phyloP scores from a whole-genome alignment of 2,888 invertebrate species.

The Leptinotarsa haldemani region DNA sequence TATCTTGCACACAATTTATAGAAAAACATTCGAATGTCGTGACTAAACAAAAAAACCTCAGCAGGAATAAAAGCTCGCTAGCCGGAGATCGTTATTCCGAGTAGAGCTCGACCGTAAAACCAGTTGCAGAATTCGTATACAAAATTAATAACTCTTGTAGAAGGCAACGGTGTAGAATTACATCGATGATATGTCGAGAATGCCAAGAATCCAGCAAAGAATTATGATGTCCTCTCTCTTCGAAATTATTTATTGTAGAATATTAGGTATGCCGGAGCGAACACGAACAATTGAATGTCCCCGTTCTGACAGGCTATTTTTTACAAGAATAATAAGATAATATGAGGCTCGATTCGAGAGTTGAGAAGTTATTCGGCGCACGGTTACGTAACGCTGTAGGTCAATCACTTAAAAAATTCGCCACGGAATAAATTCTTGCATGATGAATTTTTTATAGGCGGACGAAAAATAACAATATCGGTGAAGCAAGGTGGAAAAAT shows the following conservation, averaged over 20 bases:
- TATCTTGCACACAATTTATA: not conserved
- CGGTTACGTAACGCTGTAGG: conserved; percentile 17
- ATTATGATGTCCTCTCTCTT: conserved; percentile 40
- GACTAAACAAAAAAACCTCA: not conserved
- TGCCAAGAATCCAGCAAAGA: conserved; percentile 50
- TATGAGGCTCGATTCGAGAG: conserved; percentile 9
- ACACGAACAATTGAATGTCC: conserved; percentile 37
- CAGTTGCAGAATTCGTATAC: conserved; percentile 61
- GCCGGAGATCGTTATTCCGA: not conserved
- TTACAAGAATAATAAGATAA: conserved; percentile 23
- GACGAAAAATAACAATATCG: not conserved
- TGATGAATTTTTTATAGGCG: conserved; percentile 16
- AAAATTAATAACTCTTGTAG: conserved; percentile 60
- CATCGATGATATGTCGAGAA: conserved; percentile 54
- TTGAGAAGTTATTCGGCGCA: not conserved
- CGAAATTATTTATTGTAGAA: conserved; percentile 37
- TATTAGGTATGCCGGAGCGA: conserved; percentile 35
- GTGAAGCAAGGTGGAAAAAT: not conserved
- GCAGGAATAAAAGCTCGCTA: conserved; percentile 5
- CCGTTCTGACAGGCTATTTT: conserved; percentile 16
- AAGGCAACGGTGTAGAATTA: conserved; percentile 57
- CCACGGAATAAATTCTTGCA: conserved; percentile 12
- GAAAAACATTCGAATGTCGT: not conserved
- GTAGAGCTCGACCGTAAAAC: conserved; percentile 52
- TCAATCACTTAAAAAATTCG: conserved; percentile 20